Base-by-base conservation (phyloP, 2,888 invertebrate species). In the Balanococcus diminutus region DNA sequence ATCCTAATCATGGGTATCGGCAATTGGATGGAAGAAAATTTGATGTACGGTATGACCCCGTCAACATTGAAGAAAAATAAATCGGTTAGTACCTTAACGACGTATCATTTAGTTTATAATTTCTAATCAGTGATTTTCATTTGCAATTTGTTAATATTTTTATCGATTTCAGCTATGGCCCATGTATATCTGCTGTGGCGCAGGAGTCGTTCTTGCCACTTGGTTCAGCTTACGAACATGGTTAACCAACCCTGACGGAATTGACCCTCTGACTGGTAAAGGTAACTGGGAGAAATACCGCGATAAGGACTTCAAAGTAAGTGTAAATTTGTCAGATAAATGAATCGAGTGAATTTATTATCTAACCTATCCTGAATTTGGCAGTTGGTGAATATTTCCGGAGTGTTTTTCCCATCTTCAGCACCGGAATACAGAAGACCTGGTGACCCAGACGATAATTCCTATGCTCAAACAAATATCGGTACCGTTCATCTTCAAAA, bases 41-140 rank as follows among this genome's bases (percentile, higher is more conserved):
- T 8, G 75, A 36, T 79, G 32, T 79, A 79, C 36, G 75, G 75
- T 79, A 36, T 79, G 75, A 79, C 32, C 75, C 75, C 75, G 19
- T 36, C 16, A 19, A 79, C 75, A 16, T 14, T 79, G 6, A 79
- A 79, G 28, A 79, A 79, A 36, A 79, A 0, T 9, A 36, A 36
- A 0, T n/a, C 19, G 36, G 75, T 79, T 32, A 32, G 36, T 79
- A 67, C 28, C 16, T 67, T 22, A 22, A 56, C 9, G 72, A 79
- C 19, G 3, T 3, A 28, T 79, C 36, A 79, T 36, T 79, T 36
- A 28, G 9, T 19, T 36, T n/a, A n/a, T n/a, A n/a, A n/a, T n/a
- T n/a, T n/a, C n/a, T n/a, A n/a, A 79, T 36, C 22, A 5, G 1
- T 14, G 1, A 19, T 19, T 75, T 32, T 11, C 8, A 75, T 75